Conservation (phyloP, 2,888 invertebrate genomes). For the Drosophila koepferae region DNA sequence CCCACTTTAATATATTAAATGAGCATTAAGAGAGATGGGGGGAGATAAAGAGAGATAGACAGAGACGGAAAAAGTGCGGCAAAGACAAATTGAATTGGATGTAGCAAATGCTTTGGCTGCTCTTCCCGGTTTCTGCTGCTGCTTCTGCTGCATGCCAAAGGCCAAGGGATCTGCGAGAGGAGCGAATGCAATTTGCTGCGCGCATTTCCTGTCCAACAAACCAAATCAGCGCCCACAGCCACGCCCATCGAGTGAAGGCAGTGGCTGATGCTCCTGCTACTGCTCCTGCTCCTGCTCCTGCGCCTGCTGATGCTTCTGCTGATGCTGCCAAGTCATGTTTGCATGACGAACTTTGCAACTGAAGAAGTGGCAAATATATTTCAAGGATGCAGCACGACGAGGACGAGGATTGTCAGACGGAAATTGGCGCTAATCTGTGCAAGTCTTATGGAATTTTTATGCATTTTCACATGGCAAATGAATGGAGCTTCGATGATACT, state of each 20-base stretch:
- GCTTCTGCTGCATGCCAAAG: conserved; percentile 6
- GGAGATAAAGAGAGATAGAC: background rate
- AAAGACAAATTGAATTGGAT: conserved; percentile 33
- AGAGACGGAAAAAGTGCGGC: background rate
- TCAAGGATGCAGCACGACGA: conserved; percentile 26
- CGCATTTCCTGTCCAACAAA: conserved; percentile 44
- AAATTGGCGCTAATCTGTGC: conserved; percentile 59
- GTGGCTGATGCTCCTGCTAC: background rate
- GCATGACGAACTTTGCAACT: conserved; percentile 68
- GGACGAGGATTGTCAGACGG: conserved; percentile 23
- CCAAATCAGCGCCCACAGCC: conserved; percentile 12
- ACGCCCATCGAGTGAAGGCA: background rate
- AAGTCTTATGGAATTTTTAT: conserved; percentile 23
- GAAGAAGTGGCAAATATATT: conserved; percentile 48
- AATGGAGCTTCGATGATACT: background rate
- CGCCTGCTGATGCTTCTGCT: background rate
- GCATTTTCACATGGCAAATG: conserved; percentile 1
- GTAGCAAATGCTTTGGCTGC: conserved; percentile 17
- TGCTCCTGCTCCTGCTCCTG: background rate
- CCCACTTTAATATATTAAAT: background rate
- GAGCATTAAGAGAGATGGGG: background rate
- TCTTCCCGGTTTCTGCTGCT: conserved; percentile 1
- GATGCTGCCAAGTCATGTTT: conserved; percentile 75
- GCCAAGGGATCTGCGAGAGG: conserved; percentile 20
- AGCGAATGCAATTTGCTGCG: conserved; percentile 66